phyloP scores from a whole-genome alignment of 2,113 vertebrate genomes.

The Otus sunia region DNA sequence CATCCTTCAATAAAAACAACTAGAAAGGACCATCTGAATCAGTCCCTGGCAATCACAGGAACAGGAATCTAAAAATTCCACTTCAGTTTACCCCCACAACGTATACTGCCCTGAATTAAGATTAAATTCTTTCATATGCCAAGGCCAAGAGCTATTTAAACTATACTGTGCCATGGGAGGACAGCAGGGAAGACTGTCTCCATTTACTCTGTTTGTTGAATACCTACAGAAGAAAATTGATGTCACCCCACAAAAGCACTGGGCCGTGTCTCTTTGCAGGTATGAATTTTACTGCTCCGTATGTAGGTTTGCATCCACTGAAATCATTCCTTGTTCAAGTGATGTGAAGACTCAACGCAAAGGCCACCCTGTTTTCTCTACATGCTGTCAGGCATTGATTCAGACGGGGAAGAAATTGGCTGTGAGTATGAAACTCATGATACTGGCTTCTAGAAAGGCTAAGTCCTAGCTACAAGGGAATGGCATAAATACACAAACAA shows the following conservation, averaged over 20 bases:
- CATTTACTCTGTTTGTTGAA: neutral
- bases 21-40: neutral
- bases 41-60: neutral
- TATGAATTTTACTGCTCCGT: neutral
- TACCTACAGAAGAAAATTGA: neutral
- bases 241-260: neutral
- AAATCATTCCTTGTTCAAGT: neutral
- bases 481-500: neutral
- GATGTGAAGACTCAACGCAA: fast-evolving
- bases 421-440: neutral
- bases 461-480: neutral
- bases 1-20: slow-evolving; percentile 6
- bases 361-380: neutral
- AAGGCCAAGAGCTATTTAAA: neutral
- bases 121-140: neutral
- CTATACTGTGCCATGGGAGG: fast-evolving
- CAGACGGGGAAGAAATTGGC: neutral
- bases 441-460: neutral
- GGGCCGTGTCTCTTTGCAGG: neutral
- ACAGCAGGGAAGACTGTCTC: neutral
- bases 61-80: neutral
- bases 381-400: neutral
- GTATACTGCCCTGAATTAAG: neutral
- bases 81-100: neutral
- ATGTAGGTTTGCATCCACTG: neutral